Evolutionary conservation across 1,140 invertebrate genomes (phyloP).

Genomic region (Drosophila tristis): DNA sequence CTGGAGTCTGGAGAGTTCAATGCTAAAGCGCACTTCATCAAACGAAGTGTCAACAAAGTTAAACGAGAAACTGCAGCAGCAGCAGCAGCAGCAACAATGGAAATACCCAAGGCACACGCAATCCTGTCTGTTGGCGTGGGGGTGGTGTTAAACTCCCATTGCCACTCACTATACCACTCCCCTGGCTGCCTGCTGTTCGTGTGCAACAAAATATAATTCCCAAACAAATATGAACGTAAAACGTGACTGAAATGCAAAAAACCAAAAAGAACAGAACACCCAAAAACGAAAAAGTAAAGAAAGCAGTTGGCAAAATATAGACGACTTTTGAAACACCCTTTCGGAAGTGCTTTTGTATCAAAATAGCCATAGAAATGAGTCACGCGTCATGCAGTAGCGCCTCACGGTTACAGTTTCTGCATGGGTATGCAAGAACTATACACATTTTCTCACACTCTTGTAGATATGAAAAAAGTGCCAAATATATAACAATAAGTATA

Average conservation of each 20-base stretch:
- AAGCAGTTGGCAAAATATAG: neutral
- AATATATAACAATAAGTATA: too few relatives aligned
- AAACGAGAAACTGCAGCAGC: conserved; percentile 68
- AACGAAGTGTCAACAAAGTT: conserved; percentile 75
- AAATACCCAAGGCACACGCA: conserved; percentile 64
- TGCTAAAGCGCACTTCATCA: conserved; percentile 63
- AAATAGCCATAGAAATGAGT: too few relatives aligned
- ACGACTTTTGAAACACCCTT: neutral
- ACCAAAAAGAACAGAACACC: conserved; percentile 13
- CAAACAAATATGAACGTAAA: conserved; percentile 77
- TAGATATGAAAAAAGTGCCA: too few relatives aligned
- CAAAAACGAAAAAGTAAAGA: conserved; percentile 18
- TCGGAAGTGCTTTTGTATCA: too few relatives aligned
- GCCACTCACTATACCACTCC: neutral
- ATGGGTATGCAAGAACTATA: too few relatives aligned
- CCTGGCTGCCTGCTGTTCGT: conserved; percentile 5
- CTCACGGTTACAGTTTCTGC: too few relatives aligned
- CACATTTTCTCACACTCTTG: too few relatives aligned
- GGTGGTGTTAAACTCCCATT: conserved; percentile 1
- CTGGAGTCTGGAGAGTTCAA: conserved; percentile 14
- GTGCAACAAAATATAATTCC: conserved; percentile 64
- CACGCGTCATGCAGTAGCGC: too few relatives aligned
- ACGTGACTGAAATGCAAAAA: conserved; percentile 75
- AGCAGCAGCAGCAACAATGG: conserved; percentile 41
- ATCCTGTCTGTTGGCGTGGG: conserved; percentile 16